Conservation (phyloP, 2,888 invertebrate genomes). For the Eilema depressum region DNA sequence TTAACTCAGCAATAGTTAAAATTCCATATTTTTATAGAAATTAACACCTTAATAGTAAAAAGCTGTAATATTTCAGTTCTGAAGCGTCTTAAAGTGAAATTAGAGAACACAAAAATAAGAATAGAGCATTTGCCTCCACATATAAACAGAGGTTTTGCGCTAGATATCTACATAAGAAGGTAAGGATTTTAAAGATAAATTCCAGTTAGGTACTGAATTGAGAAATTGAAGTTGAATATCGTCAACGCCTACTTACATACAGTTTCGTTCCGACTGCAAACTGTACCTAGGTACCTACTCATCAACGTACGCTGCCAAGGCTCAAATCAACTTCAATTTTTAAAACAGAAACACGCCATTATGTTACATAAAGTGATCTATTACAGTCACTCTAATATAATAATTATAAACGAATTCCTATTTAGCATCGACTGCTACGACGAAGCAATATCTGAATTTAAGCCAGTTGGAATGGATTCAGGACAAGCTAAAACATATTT, state of each 20-base stretch:
- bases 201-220: not conserved
- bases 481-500: constrained; percentile 88
- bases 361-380: not conserved
- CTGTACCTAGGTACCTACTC: not conserved
- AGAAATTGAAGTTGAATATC: not conserved
- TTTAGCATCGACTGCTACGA: constrained; percentile 94
- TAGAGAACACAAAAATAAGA: constrained; percentile 93
- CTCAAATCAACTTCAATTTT: not conserved
- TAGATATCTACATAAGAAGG: constrained; percentile 93
- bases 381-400: not conserved
- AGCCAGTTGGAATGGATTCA: constrained; percentile 83
- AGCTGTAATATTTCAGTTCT: constrained; percentile 88
- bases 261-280: not conserved
- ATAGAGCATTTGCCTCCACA: constrained; percentile 94
- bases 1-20: not conserved
- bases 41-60: not conserved
- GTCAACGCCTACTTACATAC: too few relatives aligned
- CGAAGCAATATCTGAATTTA: constrained; percentile 91
- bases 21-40: not conserved
- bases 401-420: constrained; percentile 24
- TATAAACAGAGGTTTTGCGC: constrained; percentile 91
- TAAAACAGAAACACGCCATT: not conserved
- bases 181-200: constrained; percentile 70
- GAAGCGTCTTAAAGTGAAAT: constrained; percentile 93
- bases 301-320: too few relatives aligned